Conservation (phyloP, 92 coral and sea anemone genomes). For the Blastomussa wellsi region DNA sequence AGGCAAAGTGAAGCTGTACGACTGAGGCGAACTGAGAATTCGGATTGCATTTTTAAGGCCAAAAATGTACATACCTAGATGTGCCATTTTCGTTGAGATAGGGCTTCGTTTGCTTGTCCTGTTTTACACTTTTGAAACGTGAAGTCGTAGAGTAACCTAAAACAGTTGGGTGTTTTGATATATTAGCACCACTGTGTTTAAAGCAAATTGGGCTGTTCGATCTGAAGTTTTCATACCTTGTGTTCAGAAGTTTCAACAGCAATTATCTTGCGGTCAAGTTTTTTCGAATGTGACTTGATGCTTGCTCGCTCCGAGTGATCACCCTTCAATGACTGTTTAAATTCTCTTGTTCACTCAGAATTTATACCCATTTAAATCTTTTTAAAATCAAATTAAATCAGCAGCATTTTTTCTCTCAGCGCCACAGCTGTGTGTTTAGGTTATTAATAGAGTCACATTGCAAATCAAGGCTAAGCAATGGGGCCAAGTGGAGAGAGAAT, state of each 20-base stretch:
- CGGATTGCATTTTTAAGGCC: not conserved
- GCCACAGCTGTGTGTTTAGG: conserved; percentile 95
- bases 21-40: not conserved
- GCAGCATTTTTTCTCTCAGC: conserved; percentile 74
- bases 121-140: conserved; percentile 8
- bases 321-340: conserved; percentile 88
- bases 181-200: conserved; percentile 40
- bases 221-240: conserved; percentile 42
- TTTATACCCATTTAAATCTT: conserved; percentile 98
- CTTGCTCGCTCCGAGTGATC: conserved; percentile 58
- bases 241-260: conserved; percentile 41
- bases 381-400: conserved; percentile 96
- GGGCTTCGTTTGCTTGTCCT: conserved; percentile 31
- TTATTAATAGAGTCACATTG: conserved; percentile 90
- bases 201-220: conserved; percentile 34
- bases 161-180: conserved; percentile 25
- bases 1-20: not conserved
- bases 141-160: conserved; percentile 32
- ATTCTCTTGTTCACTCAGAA: conserved; percentile 95
- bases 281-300: conserved; percentile 40
- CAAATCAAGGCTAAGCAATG: conserved; percentile 83
- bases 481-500: conserved; percentile 68
- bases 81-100: conserved; percentile 32
- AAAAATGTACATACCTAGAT: conserved; percentile 37
- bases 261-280: conserved; percentile 43